Conservation (phyloP, 2,888 invertebrate genomes). For the Gisinianus flammeolus region DNA sequence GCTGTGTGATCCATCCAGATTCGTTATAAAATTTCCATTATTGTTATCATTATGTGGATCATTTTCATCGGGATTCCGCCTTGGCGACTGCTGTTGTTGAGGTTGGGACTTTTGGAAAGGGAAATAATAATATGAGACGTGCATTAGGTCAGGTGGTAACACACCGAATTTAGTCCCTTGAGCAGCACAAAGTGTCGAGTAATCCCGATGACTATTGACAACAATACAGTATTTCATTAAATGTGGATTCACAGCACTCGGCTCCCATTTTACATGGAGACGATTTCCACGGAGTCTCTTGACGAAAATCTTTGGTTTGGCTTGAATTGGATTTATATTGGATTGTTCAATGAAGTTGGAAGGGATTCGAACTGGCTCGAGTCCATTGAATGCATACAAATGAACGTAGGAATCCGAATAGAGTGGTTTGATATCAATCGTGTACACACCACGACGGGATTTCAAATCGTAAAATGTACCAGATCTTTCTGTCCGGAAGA, state of each 20-base stretch:
- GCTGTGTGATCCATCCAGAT: background rate
- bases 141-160: conserved; percentile 58
- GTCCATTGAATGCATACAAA: conserved; percentile 51
- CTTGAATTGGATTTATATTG: background rate
- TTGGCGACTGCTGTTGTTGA: background rate
- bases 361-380: conserved; percentile 14
- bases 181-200: conserved; percentile 65
- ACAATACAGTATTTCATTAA: conserved; percentile 66
- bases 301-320: conserved; percentile 49
- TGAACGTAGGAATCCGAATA: conserved; percentile 59
- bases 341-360: conserved; percentile 33
- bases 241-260: conserved; percentile 64
- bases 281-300: conserved; percentile 54
- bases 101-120: conserved; percentile 19
- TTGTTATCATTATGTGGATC: background rate
- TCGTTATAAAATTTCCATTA: background rate
- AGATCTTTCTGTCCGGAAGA: conserved; percentile 54
- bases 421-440: conserved; percentile 57
- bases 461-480: conserved; percentile 52
- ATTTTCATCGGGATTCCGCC: background rate
- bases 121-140: conserved; percentile 54
- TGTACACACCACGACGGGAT: conserved; percentile 57
- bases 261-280: conserved; percentile 57
- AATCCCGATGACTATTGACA: conserved; percentile 64
- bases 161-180: conserved; percentile 62